phyloP scores from a whole-genome alignment of 2,888 invertebrate species.

The Margaritifera margaritifera region DNA sequence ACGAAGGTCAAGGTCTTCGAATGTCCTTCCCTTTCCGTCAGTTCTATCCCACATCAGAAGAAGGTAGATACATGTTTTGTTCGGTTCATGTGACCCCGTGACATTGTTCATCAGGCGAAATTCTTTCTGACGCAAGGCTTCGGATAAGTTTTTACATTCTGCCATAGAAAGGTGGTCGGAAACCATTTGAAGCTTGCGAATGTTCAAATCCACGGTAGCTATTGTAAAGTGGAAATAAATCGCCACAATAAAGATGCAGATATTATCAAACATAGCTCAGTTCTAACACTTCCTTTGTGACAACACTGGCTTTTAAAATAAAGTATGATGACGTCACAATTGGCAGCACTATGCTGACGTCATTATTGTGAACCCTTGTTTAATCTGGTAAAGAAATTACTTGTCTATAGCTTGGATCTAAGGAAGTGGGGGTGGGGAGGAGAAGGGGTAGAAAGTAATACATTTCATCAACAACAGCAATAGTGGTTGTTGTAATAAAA shows the following conservation, averaged over 20 bases:
- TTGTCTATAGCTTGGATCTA: too few relatives aligned
- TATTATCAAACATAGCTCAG: neutral
- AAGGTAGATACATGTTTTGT: conserved; percentile 48
- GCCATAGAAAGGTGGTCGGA: conserved; percentile 54
- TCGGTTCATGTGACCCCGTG: conserved; percentile 23
- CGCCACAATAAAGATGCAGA: neutral
- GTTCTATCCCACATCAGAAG: conserved; percentile 55
- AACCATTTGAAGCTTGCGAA: conserved; percentile 59
- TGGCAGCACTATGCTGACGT: too few relatives aligned
- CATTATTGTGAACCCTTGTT: too few relatives aligned
- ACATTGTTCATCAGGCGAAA: neutral
- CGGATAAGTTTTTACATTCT: conserved; percentile 53
- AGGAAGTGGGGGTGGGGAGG: too few relatives aligned
- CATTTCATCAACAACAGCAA: too few relatives aligned
- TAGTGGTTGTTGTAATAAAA: too few relatives aligned
- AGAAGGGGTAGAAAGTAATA: too few relatives aligned
- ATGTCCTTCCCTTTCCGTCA: conserved; percentile 51
- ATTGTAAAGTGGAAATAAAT: neutral
- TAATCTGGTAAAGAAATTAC: too few relatives aligned
- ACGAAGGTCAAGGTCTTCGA: conserved; percentile 55
- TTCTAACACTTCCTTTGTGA: too few relatives aligned
- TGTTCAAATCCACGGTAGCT: conserved; percentile 57
- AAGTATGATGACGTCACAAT: too few relatives aligned
- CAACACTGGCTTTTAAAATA: too few relatives aligned
- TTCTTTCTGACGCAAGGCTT: conserved; percentile 43